Base-by-base conservation (phyloP, 2,797 vertebrate genomes). In the Octomys mimax region DNA sequence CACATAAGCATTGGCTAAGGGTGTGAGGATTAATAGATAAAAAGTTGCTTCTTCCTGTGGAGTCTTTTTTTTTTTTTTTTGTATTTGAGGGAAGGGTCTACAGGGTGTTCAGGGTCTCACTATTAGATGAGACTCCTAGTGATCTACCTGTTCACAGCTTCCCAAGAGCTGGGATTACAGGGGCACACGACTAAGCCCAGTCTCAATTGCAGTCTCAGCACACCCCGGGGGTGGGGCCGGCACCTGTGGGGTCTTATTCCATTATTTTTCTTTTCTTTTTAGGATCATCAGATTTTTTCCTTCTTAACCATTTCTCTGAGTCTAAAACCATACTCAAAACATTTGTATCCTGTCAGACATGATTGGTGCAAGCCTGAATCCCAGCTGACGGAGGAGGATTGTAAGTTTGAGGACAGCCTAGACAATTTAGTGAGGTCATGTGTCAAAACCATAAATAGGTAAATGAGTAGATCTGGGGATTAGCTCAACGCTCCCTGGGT, bases 251-350 rank as follows among this genome's bases (percentile, higher is more conserved):
- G 49, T 49, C 49, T 49, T 49, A 9, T 49, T 79, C 52, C 59
- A 49, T n/a, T 54, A 57, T 31, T 92, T 90, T 89, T 54, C 21
- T 46, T 91, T 89, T 87, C 64, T 91, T 91, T 90, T 28, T 86
- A 33, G 64, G 18, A 66, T 71, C n/a, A 75, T 91, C 9, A 70
- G 33, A 80, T 73, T 84, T 96, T 96, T 92, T 39, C 90, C 24
- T 46, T 28, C 22, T 66, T 52, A 88, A 52, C 2, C 3, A 21
- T 24, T 96, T 85, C 16, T 84, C 36, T 89, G 28, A 89, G 36
- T 87, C 52, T 94, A 93, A 68, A 94, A 78, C 33, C 39, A 73
- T 33, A 87, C 4, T 91, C 19, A 71, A 59, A 94, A 49, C n/a
- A 52, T 24, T 75, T 14, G 11, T 8, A 42, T 75, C 11, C 36